phyloP scores from a whole-genome alignment of 2,888 invertebrate species.

The Hemaris fuciformis region DNA sequence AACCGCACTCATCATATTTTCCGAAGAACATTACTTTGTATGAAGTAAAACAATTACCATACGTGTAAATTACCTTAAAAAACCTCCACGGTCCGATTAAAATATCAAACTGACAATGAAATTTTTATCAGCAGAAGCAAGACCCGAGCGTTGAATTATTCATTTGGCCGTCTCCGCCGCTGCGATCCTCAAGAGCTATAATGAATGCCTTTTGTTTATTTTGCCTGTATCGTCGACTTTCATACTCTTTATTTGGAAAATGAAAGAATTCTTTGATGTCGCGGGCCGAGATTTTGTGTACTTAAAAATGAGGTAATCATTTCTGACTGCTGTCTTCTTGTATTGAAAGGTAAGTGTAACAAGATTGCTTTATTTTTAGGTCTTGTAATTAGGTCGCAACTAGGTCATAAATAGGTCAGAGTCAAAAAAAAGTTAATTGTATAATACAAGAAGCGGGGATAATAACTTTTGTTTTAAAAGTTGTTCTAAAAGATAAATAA shows the following conservation, averaged over 20 bases:
- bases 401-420: too few relatives aligned
- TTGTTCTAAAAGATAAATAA: too few relatives aligned
- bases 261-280: constrained; percentile 23
- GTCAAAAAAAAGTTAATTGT: too few relatives aligned
- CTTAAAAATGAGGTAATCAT: background rate
- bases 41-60: too few relatives aligned
- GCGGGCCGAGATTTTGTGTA: background rate
- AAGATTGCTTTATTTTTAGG: too few relatives aligned
- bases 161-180: background rate
- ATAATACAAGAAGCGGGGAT: too few relatives aligned
- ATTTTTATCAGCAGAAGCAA: background rate
- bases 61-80: background rate
- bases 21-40: too few relatives aligned
- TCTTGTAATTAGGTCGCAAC: too few relatives aligned
- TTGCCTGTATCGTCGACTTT: constrained; percentile 15
- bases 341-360: background rate
- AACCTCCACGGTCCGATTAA: background rate
- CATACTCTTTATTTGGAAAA: constrained; percentile 23
- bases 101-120: background rate
- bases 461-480: too few relatives aligned
- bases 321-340: background rate
- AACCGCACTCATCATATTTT: too few relatives aligned
- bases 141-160: background rate
- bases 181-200: background rate
- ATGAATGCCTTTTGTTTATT: constrained; percentile 27